Base-by-base conservation (phyloP, 1,140 invertebrate genomes). In the Ceratina calcarata region DNA sequence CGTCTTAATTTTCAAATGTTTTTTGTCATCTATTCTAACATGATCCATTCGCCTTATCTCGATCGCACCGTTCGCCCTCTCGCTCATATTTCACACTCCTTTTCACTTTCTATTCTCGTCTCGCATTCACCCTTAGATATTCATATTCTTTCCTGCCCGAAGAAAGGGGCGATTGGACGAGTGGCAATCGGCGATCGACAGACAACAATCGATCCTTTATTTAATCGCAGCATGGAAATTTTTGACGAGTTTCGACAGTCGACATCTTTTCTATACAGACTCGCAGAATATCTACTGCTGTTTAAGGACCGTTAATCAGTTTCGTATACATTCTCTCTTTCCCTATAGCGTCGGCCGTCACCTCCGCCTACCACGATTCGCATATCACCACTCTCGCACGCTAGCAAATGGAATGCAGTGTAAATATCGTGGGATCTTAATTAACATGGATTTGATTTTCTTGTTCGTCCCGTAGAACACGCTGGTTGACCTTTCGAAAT, bases 1-100 rank as follows among this genome's bases (percentile, higher is more conserved):
- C 37, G 6, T 70, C 20, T 74, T 71, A 70, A 77, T 80, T 81
- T 37, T 75, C 70, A 76, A 1, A 49, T 83, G 75, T 24, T 75
- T 55, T 55, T 55, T 8, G 49, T 57, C n/a, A 57, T 57, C 16
- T 81, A 71, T 37, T 76, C 76, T 45, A 45, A 45, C 37, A 10
- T 10, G 37, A 8, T 15, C n/a, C 37, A 3, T 16, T 45, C 10
- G 15, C 4, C 24, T 16, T 22, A 16, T 16, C 24, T 51, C 24
- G 53, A 12, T 71, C 27, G 4, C 16, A 1, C 18, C 49, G 0
- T 24, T 65, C 15, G 10, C 45, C 2, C 32, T 64, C 4, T 27
- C 32, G 2, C 15, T 49, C 60, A 13, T 15, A 61, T 22, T 61
- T 27, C 13, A n/a, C 57, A n/a, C 32, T 58, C 16, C n/a, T 24